phyloP scores from a whole-genome alignment of 92 coral and sea anemone genomes.

The Porites cylindrica region DNA sequence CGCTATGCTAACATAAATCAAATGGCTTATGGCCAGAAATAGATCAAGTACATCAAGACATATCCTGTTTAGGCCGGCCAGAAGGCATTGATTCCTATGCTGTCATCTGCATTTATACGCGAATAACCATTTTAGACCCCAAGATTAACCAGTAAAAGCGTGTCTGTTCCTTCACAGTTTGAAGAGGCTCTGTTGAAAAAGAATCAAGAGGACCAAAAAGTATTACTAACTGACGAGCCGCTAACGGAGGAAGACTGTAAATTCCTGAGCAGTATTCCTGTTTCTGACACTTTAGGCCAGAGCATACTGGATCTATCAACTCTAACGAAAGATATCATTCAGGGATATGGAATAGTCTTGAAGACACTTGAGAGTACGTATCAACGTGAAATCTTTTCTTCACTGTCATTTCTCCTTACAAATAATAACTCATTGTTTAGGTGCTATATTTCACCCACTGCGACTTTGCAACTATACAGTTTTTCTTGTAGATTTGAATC shows the following conservation, averaged over 20 bases:
- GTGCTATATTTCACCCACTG: too few species aligned
- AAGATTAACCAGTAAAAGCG: not conserved
- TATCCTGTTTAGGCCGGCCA: too few species aligned
- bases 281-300: not conserved
- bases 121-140: too few species aligned
- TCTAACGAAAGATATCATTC: not conserved
- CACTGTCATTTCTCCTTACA: not conserved
- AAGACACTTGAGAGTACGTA: constrained; percentile 3
- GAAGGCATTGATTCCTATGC: too few species aligned
- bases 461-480: too few species aligned
- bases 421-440: too few species aligned
- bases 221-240: not conserved
- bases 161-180: constrained; percentile 12
- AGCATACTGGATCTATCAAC: not conserved
- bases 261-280: not conserved
- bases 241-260: not conserved
- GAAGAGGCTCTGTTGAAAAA: not conserved
- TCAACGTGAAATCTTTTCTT: not conserved
- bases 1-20: too few species aligned
- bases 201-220: not conserved
- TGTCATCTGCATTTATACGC: too few species aligned
- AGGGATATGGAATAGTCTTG: constrained; percentile 15
- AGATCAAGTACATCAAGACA: too few species aligned
- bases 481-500: too few species aligned
- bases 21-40: too few species aligned